Base-by-base conservation (phyloP, 2,797 vertebrate genomes). In the Paedocypris micromegethes region DNA sequence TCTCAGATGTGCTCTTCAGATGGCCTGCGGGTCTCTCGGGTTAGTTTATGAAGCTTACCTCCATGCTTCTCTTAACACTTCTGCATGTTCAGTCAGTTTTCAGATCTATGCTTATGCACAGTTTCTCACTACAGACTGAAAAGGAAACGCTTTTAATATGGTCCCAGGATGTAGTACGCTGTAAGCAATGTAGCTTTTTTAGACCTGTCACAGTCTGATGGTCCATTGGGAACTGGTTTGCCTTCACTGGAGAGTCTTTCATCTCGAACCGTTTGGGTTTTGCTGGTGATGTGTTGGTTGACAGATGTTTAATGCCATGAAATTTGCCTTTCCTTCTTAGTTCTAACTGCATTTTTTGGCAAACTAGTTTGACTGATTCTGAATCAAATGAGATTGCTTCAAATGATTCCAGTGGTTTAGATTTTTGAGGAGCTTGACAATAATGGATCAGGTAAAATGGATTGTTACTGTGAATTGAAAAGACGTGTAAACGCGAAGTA, bases 251-350 rank as follows among this genome's bases (percentile, higher is more conserved):
- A 40, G 8, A 23, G 42, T 45, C 64, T 75, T 75, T 61, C 42
- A 54, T 75, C 8, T 64, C 39, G 68, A 60, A 59, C 53, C 62
- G 58, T 54, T 49, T 52, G 64, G n/a, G 38, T 64, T 68, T 52
- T 75, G 40, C 67, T 61, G 65, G 65, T 55, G 54, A 58, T 60
- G 41, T n/a, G 3, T 49, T 2, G 6, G 64, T 47, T 52, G 73
- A 54, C 60, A 65, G 56, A 9, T 45, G 63, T 74, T 55, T 68
- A 58, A 53, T 65, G 55, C 42, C 3, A 57, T 50, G 9, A 51
- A 47, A 42, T 41, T 51, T 39, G 2, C 9, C 5, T 9, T 38
- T 42, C 50, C 39, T 52, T 54, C 54, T 9, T 6, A 53, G 39
- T 40, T 38, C 51, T 58, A 60, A 68, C 52, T 9, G 61, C n/a